Evolutionary conservation across 1,140 invertebrate species (phyloP).

Genomic region (Drosophila mauritiana): DNA sequence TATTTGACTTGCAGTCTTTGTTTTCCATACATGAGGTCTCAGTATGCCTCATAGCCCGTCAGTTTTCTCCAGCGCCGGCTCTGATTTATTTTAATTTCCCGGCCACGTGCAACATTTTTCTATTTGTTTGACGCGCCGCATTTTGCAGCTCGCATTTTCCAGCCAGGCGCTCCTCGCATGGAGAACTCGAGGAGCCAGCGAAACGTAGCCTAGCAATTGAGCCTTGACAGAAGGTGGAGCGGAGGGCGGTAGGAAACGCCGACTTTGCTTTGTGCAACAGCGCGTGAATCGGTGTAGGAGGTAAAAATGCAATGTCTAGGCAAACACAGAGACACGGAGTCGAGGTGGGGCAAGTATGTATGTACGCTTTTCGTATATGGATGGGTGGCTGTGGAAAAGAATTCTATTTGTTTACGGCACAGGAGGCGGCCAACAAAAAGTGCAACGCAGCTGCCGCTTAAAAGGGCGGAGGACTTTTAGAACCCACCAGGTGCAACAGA

Average conservation of each 20-base stretch:
- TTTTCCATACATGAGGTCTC: background rate
- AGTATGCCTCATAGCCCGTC: constrained; percentile 5
- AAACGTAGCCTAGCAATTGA: constrained; percentile 61
- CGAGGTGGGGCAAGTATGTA: constrained; percentile 13
- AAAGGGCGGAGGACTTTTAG: constrained; percentile 22
- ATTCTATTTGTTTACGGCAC: constrained; percentile 77
- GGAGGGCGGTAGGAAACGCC: constrained; percentile 43
- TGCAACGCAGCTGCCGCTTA: constrained; percentile 61
- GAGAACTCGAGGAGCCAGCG: constrained; percentile 40
- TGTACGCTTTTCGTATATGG: background rate
- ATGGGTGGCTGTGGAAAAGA: constrained; percentile 15
- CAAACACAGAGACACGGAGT: constrained; percentile 39
- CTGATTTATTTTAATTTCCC: constrained; percentile 45
- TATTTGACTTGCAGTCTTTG: background rate
- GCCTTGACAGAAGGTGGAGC: constrained; percentile 30
- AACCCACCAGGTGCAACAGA: constrained; percentile 53
- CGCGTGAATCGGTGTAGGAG: constrained; percentile 63
- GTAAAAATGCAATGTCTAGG: constrained; percentile 71
- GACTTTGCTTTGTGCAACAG: constrained; percentile 80
- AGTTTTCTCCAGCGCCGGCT: background rate
- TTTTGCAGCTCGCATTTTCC: constrained; percentile 36
- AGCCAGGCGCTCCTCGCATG: constrained; percentile 15
- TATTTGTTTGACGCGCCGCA: constrained; percentile 57
- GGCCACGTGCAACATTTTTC: constrained; percentile 66
- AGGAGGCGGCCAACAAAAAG: constrained; percentile 65